phyloP scores from a whole-genome alignment of 2,888 invertebrate species.

The Mystacides longicornis region DNA sequence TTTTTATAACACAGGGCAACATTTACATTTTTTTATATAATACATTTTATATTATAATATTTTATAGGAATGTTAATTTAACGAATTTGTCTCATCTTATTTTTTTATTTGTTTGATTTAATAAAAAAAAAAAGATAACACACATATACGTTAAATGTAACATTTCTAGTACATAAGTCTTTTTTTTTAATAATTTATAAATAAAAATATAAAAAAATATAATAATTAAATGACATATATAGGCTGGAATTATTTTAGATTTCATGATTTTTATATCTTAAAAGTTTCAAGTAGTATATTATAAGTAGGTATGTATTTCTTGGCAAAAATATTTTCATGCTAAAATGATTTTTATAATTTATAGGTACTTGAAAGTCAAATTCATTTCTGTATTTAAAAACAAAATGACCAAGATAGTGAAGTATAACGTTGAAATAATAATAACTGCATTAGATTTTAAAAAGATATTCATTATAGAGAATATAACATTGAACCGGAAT shows the following conservation, averaged over 20 bases:
- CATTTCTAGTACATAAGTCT: conserved; percentile 1
- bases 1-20: conserved; percentile 16
- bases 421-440: neutral
- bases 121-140: neutral
- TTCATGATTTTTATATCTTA: neutral
- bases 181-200: conserved; percentile 1
- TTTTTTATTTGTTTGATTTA: neutral
- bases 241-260: neutral
- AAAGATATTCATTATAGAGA: too few relatives aligned
- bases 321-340: too few relatives aligned
- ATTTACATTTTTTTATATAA: conserved; percentile 3
- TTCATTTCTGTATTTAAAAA: neutral
- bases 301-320: neutral
- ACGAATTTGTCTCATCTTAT: conserved; percentile 3
- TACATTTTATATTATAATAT: neutral
- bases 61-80: conserved; percentile 5
- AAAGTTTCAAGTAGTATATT: too few relatives aligned
- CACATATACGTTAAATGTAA: neutral
- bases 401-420: neutral
- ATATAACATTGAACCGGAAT: too few relatives aligned
- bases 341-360: too few relatives aligned
- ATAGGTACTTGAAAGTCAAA: neutral
- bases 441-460: neutral
- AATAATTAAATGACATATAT: neutral
- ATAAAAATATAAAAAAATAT: conserved; percentile 2